These are phyloP conservation scores for Nomada fucata DNA, from an alignment of 2,888 invertebrate species.

Conservation along the genomic window DNA sequence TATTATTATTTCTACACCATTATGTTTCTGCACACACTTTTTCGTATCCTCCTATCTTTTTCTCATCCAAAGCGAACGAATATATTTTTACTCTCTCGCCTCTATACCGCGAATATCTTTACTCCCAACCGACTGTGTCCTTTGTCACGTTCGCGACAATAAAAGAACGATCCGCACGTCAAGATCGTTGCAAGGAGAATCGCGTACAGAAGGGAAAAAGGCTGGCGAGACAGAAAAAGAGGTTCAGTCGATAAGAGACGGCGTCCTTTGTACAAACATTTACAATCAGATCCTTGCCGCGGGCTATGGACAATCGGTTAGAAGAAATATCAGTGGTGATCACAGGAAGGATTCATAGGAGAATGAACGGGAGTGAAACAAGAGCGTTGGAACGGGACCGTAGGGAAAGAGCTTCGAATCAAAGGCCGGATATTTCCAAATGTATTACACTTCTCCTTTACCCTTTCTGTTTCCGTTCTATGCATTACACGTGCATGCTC, in stretches of 20 bases:
- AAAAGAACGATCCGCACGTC: background rate
- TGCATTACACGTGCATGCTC: slow-evolving; percentile 23
- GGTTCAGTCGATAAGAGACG: slow-evolving; percentile 23
- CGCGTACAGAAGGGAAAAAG: background rate
- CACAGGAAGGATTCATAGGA: slow-evolving; percentile 30
- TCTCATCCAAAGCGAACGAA: background rate
- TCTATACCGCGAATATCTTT: too few relatives aligned
- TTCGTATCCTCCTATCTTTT: background rate
- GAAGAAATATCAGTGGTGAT: slow-evolving; percentile 52
- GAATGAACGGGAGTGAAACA: slow-evolving; percentile 15
- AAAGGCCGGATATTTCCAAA: slow-evolving; percentile 66
- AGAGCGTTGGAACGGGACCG: background rate
- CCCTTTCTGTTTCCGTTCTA: slow-evolving; percentile 30
- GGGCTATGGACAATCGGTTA: slow-evolving; percentile 56
- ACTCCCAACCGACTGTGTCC: background rate
- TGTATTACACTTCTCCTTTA: slow-evolving; percentile 66
- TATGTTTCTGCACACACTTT: background rate
- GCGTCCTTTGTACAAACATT: slow-evolving; percentile 46
- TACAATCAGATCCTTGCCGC: slow-evolving; percentile 44
- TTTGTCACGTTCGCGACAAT: background rate
- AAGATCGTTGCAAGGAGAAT: slow-evolving; percentile 18
- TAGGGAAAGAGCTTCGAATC: slow-evolving; percentile 45
- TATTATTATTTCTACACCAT: too few relatives aligned
- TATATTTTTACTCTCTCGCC: too few relatives aligned
- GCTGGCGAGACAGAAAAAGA: slow-evolving; percentile 4